Evolutionary conservation across 2,113 vertebrate species (phyloP).

Genomic region (Hemibagrus wyckioides): DNA sequence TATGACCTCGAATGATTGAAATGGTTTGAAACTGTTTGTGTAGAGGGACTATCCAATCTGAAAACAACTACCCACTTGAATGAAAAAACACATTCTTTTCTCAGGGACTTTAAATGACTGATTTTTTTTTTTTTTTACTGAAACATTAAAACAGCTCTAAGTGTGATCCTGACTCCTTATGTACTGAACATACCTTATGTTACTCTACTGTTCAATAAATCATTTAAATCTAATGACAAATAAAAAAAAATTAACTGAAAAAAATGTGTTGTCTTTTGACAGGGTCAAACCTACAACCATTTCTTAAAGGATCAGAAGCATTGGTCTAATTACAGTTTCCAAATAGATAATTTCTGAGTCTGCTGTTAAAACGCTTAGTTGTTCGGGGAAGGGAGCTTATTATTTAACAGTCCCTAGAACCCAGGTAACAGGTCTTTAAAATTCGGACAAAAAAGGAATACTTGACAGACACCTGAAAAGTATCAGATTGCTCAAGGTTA

Average conservation of each 20-base stretch:
- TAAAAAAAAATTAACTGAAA: not conserved
- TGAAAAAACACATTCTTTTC: constrained; percentile 53
- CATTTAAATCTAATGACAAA: not conserved
- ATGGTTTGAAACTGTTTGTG: constrained; percentile 62
- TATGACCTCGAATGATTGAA: constrained; percentile 47
- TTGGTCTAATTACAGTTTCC: constrained; percentile 23
- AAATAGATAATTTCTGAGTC: constrained; percentile 33
- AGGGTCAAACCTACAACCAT: not conserved
- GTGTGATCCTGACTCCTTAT: not conserved
- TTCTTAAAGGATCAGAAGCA: constrained; percentile 18
- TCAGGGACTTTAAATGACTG: constrained; percentile 39
- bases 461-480: constrained; percentile 55
- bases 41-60: constrained; percentile 51
- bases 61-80: constrained; percentile 35
- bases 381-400: not conserved
- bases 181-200: not conserved
- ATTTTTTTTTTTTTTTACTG: constrained; percentile 29
- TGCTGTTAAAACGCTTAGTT: constrained; percentile 16
- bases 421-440: not conserved
- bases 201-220: constrained; percentile 6
- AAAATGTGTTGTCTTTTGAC: not conserved
- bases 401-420: constrained; percentile 11
- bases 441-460: constrained; percentile 31
- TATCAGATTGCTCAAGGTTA: constrained; percentile 56
- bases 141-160: constrained; percentile 39